phyloP scores from a whole-genome alignment of 2,888 invertebrate species.

The Sphinx pinastri region DNA sequence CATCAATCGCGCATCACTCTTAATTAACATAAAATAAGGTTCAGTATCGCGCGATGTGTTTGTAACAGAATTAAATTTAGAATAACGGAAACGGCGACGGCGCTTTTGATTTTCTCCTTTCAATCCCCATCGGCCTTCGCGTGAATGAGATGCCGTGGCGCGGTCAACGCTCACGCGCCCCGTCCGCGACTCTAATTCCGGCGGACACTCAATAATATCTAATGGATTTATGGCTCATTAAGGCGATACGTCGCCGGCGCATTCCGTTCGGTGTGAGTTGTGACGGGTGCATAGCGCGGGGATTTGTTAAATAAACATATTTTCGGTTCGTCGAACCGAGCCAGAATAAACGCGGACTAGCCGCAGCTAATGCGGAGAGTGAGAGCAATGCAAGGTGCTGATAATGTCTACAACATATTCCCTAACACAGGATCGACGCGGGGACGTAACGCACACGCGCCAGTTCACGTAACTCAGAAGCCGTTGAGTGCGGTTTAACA shows the following conservation, averaged over 20 bases:
- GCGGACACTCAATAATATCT: slow-evolving; percentile 64
- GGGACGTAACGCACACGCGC: slow-evolving; percentile 60
- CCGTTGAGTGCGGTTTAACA: slow-evolving; percentile 45
- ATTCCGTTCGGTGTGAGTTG: slow-evolving; percentile 32
- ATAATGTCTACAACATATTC: slow-evolving; percentile 54
- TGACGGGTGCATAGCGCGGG: slow-evolving; percentile 44
- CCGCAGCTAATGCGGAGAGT: slow-evolving; percentile 62
- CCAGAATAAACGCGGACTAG: slow-evolving; percentile 57
- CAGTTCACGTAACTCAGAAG: slow-evolving; percentile 42
- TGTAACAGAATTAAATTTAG: slow-evolving; percentile 73
- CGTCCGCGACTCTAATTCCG: slow-evolving; percentile 49
- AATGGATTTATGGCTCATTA: slow-evolving; percentile 73
- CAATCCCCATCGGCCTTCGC: slow-evolving; percentile 70
- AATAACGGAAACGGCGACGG: slow-evolving; percentile 73
- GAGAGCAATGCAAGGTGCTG: slow-evolving; percentile 51
- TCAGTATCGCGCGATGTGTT: slow-evolving; percentile 46
- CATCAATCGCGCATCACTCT: slow-evolving; percentile 35
- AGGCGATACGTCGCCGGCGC: slow-evolving; percentile 44
- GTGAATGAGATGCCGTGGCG: slow-evolving; percentile 71
- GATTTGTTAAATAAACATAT: slow-evolving; percentile 60
- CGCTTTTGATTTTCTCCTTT: slow-evolving; percentile 58
- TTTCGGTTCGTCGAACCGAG: slow-evolving; percentile 63
- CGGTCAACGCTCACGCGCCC: slow-evolving; percentile 54
- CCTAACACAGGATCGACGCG: slow-evolving; percentile 50
- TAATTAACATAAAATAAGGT: slow-evolving; percentile 53